Percentiles rank a stretch among this genome's conserved stretches.
Conservation (phyloP, 2,113 vertebrate genomes). For the Entomyzon cyanotis region DNA sequence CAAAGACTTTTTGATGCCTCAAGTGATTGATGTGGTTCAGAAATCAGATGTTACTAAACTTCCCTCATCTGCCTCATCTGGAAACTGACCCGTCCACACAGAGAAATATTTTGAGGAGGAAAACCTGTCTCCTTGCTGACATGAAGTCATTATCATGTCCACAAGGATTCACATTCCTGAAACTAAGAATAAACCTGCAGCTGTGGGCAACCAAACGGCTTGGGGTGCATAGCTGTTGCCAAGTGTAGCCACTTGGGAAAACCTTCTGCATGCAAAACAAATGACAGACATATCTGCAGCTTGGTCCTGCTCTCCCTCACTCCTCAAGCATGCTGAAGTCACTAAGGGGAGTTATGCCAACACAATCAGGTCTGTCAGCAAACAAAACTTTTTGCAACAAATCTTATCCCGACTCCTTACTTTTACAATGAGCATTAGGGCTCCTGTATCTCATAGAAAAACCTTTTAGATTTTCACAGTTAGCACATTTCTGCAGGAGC, state of each 20-base stretch:
- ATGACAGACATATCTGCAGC: not conserved
- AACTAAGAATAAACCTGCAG: conserved; percentile 34
- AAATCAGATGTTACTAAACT: not conserved
- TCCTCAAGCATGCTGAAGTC: not conserved
- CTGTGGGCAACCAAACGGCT: not conserved
- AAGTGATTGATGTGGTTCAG: not conserved
- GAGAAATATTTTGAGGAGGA: not conserved
- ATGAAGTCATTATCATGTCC: not conserved
- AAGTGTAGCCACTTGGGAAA: accelerated
- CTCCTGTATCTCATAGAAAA: not conserved
- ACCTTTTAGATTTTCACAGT: not conserved
- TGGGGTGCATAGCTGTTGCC: not conserved
- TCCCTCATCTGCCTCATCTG: not conserved
- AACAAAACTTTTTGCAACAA: not conserved
- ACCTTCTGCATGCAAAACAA: not conserved
- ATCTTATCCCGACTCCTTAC: accelerated
- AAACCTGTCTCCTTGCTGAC: not conserved
- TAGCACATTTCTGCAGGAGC: not conserved
- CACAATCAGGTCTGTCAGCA: not conserved
- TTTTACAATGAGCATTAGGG: not conserved
- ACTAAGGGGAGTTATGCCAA: accelerated
- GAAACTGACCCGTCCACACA: not conserved
- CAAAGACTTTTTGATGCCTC: not conserved
- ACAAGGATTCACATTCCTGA: not conserved
- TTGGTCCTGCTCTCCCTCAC: not conserved